These are phyloP conservation scores for Conus betulinus DNA, from an alignment of 1,140 invertebrate genomes.

Conservation along the genomic window DNA sequence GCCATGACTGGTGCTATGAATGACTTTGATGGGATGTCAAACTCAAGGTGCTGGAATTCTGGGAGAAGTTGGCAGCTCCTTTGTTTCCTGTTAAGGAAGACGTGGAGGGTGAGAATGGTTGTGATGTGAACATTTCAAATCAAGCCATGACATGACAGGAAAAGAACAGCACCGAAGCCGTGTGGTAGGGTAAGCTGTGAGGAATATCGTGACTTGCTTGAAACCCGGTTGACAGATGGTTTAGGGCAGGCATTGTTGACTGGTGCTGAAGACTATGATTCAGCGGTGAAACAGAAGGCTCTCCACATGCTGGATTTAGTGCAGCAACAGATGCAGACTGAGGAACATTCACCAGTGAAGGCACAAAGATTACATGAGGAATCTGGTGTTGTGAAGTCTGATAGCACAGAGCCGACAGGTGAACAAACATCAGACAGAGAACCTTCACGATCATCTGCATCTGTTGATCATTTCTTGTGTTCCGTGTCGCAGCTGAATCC, in stretches of 20 bases:
- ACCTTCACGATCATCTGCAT: background rate
- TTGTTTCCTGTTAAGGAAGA: background rate
- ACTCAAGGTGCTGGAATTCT: conserved; percentile 40
- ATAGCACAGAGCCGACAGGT: background rate
- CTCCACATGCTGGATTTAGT: conserved; percentile 13
- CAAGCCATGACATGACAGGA: background rate
- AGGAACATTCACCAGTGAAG: background rate
- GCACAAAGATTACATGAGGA: background rate
- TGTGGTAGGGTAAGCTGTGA: background rate
- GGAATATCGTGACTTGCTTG: background rate
- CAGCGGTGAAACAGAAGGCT: conserved; percentile 27
- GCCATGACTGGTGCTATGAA: conserved; percentile 13
- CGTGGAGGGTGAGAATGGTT: background rate
- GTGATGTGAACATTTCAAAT: background rate
- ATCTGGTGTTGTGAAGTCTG: background rate
- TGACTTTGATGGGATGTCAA: conserved; percentile 57
- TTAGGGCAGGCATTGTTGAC: conserved; percentile 19
- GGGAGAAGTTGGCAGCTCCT: conserved; percentile 12
- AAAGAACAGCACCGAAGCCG: background rate
- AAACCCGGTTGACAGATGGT: background rate
- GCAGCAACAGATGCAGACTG: background rate
- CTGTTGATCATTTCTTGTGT: background rate
- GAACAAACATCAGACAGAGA: background rate
- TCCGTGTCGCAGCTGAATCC: background rate
- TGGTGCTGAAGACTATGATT: conserved; percentile 35